Evolutionary conservation across 2,113 vertebrate genomes (phyloP).

Genomic region (Asarcornis scutulata): DNA sequence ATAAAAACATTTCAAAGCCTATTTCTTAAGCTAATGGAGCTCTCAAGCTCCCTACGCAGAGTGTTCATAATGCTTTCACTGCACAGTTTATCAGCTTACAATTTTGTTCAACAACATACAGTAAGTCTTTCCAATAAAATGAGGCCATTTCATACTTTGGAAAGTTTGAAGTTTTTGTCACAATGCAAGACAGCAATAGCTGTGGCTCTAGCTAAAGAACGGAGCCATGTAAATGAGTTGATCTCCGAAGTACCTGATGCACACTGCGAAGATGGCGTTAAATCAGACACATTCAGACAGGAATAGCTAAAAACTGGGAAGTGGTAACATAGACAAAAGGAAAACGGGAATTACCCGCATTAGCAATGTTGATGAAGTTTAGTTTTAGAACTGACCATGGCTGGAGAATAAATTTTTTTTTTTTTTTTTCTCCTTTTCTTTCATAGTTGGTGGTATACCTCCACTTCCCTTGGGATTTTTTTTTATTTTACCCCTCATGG

Average conservation of each 20-base stretch:
- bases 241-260: not conserved
- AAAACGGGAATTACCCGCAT: not conserved
- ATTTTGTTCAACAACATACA: not conserved
- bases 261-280: not conserved
- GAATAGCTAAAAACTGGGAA: not conserved
- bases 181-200: not conserved
- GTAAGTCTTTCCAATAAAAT: not conserved
- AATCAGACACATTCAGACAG: not conserved
- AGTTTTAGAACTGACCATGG: not conserved
- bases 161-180: not conserved
- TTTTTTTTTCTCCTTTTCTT: not conserved
- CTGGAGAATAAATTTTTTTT: not conserved
- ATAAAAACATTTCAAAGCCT: conserved; percentile 35
- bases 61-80: not conserved
- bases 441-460: not conserved
- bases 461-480: not conserved
- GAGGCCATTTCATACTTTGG: not conserved
- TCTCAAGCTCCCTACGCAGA: not conserved
- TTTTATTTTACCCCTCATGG: not conserved
- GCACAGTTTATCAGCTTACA: not conserved
- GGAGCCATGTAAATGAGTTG: not conserved
- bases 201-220: not conserved
- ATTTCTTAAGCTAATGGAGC: conserved; percentile 47
- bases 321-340: not conserved
- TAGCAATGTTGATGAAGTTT: not conserved